Percentiles rank a stretch among this genome's conserved stretches.
These are phyloP conservation scores for Pangasius krempfi DNA, from an alignment of 2,797 vertebrate species.

Conservation along the genomic window DNA sequence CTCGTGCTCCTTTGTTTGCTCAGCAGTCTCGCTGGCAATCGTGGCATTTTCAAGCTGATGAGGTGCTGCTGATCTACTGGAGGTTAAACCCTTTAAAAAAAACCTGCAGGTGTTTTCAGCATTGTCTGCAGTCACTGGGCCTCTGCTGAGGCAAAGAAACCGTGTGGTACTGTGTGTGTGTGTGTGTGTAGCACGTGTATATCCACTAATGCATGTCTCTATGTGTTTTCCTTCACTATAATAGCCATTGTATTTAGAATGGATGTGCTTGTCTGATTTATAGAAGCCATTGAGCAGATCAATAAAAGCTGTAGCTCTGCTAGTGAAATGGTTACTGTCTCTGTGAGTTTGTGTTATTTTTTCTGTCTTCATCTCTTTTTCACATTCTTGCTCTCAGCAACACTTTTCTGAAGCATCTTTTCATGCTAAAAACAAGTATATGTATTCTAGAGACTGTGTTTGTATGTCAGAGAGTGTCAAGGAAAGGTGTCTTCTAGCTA, in stretches of 20 bases:
- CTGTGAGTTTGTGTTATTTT: conserved; percentile 46
- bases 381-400: conserved; percentile 11
- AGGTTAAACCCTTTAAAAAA: conserved; percentile 30
- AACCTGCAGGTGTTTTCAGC: conserved; percentile 21
- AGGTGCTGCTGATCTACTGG: conserved; percentile 17
- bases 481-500: background rate
- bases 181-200: background rate
- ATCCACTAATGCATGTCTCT: conserved; percentile 32
- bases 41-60: conserved; percentile 8
- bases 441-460: background rate
- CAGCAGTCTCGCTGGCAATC: conserved; percentile 31
- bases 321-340: conserved; percentile 45
- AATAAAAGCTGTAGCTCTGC: conserved; percentile 48
- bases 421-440: conserved; percentile 20
- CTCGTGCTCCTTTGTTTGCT: conserved; percentile 21
- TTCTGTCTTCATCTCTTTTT: conserved; percentile 25
- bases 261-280: conserved; percentile 50
- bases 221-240: conserved; percentile 30
- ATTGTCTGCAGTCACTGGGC: background rate
- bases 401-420: conserved; percentile 14
- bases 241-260: conserved; percentile 36
- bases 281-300: conserved; percentile 54
- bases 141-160: conserved; percentile 3
- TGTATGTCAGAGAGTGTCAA: background rate
- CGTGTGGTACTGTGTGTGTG: background rate